Evolutionary conservation across 2,888 invertebrate genomes (phyloP), one percentile per base, ranked within the genome.

Genomic region (Blera fallax): DNA sequence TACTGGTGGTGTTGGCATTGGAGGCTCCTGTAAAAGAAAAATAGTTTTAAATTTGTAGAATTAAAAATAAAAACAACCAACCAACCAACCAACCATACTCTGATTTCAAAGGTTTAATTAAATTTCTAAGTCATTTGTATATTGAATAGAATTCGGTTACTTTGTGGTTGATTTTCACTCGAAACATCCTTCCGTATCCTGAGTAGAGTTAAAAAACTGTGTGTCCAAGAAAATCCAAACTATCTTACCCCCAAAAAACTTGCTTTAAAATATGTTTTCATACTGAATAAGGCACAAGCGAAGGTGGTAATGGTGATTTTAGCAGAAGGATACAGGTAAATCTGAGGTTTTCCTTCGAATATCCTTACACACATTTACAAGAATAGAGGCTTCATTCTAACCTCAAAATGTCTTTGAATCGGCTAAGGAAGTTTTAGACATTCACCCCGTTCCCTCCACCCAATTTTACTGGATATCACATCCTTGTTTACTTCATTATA

Each of bases 251-350:
- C 58, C 50, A n/a, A 54, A 77, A 74, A 73, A 79, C 62, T 79
- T 65, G 4, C 70, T 60, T 10, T 10, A 34, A 45, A 52, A 34
- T 72, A 72, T 58, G 58, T 50, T 48, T 34, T 32, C 32, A 27
- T 11, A 8, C 60, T 52, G 27, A 24, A 29, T 29, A n/a, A n/a
- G 16, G 24, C 10, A 34, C 29, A 62, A 5, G 21, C n/a, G 2
- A 16, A 29, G 21, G 18, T 5, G 11, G n/a, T 16, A 34, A 10
- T 24, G 74, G 45, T 72, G 32, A 8, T 60, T 69, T 77, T 65
- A 18, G 58, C 50, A 65, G 37, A 40, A 56, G 48, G 50, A 58
- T 87, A 87, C 88, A 90, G 90, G 91, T 90, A 89, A 88, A 87
- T 89, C 67, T 79, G 48, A 69, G 69, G 69, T 84, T 84, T 73